Evolutionary conservation across 1,140 invertebrate genomes (phyloP).

Genomic region (Heliconius himera): DNA sequence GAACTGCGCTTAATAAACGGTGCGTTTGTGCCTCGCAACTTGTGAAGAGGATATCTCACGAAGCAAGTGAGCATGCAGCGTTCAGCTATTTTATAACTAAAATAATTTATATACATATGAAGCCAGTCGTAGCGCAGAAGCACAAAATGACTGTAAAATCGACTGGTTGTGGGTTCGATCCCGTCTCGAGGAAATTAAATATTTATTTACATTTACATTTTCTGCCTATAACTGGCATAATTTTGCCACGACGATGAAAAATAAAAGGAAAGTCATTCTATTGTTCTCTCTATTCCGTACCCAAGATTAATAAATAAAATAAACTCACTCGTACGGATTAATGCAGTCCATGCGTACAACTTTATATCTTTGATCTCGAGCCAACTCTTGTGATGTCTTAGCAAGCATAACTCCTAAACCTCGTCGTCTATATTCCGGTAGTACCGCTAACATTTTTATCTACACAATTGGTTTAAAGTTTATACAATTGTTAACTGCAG

Average conservation of each 20-base stretch:
- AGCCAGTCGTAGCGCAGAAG: no score
- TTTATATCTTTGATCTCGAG: slow-evolving; percentile 58
- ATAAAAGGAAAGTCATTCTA: no score
- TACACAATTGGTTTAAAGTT: slow-evolving; percentile 38
- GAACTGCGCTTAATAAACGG: slow-evolving; percentile 59
- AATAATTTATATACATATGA: slow-evolving; percentile 7
- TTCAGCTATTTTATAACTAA: slow-evolving; percentile 70
- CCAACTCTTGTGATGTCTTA: slow-evolving; percentile 51
- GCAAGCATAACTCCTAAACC: slow-evolving; percentile 57
- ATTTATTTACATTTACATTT: no score
- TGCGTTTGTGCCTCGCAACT: slow-evolving; percentile 55
- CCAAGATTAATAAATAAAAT: not conserved
- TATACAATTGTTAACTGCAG: not conserved
- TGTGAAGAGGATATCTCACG: slow-evolving; percentile 61
- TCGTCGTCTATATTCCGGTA: slow-evolving; percentile 64
- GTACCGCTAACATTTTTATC: slow-evolving; percentile 68
- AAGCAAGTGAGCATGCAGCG: slow-evolving; percentile 65
- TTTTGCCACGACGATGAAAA: no score
- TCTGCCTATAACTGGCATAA: no score
- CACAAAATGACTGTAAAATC: no score
- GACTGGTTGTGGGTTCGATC: no score
- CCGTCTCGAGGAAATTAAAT: no score
- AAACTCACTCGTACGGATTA: slow-evolving; percentile 64
- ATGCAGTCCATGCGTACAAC: slow-evolving; percentile 70
- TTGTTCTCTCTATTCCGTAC: no score